These are phyloP conservation scores for Pterostichus niger DNA, from an alignment of 2,888 invertebrate species.

Conservation along the genomic window DNA sequence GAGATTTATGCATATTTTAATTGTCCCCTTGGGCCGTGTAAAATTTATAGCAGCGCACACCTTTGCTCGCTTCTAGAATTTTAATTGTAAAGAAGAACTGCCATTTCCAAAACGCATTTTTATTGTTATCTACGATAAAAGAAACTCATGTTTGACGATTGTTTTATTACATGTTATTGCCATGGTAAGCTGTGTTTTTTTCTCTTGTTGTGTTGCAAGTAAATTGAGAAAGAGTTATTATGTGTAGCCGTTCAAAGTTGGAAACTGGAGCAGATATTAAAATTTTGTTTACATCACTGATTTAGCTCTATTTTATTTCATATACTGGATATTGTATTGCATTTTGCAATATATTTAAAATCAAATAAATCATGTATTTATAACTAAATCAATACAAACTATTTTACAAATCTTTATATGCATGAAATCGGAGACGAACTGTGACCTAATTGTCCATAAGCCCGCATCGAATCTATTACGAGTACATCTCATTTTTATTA, in stretches of 20 bases:
- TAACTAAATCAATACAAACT: too few relatives aligned
- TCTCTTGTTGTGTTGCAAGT: conserved; percentile 4
- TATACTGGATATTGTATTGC: too few relatives aligned
- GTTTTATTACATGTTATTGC: conserved; percentile 7
- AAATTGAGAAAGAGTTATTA: too few relatives aligned
- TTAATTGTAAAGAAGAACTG: conserved; percentile 51
- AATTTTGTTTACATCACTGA: conserved; percentile 14
- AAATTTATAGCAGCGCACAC: conserved; percentile 53
- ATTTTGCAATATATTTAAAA: too few relatives aligned
- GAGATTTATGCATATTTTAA: conserved; percentile 65
- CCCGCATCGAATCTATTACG: too few relatives aligned
- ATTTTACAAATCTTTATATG: too few relatives aligned
- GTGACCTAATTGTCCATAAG: too few relatives aligned
- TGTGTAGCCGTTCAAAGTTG: not conserved
- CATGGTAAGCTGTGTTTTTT: not conserved
- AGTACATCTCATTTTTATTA: too few relatives aligned
- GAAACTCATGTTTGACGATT: conserved; percentile 32
- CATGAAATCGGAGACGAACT: too few relatives aligned
- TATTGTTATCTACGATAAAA: conserved; percentile 16
- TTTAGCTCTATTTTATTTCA: not conserved
- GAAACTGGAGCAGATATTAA: conserved; percentile 9
- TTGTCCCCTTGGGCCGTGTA: conserved; percentile 50
- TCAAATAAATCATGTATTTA: too few relatives aligned
- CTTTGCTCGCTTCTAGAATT: conserved; percentile 40
- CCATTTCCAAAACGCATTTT: conserved; percentile 15